These are phyloP conservation scores for Trachymyrmex cornetzi DNA, from an alignment of 1,140 invertebrate species.

Conservation along the genomic window DNA sequence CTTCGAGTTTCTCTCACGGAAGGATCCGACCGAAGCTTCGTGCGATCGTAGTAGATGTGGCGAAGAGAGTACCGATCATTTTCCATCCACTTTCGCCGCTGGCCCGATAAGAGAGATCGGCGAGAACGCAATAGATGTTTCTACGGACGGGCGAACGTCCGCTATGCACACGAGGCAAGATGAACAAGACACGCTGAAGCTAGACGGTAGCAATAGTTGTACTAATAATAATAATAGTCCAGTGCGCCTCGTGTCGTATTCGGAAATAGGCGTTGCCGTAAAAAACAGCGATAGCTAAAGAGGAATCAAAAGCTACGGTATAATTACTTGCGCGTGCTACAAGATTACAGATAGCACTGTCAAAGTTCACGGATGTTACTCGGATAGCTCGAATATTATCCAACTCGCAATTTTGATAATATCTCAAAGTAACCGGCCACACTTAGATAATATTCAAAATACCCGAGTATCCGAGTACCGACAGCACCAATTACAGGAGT, in stretches of 20 bases:
- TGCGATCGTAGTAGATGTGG: constrained; percentile 12
- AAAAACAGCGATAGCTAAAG: constrained; percentile 63
- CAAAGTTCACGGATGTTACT: neutral
- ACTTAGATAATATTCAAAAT: neutral
- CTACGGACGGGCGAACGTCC: constrained; percentile 49
- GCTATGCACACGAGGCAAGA: constrained; percentile 58
- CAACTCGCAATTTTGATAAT: neutral
- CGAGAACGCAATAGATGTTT: neutral
- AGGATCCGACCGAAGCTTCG: constrained; percentile 74
- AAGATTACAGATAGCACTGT: neutral
- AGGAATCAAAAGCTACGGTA: constrained; percentile 66
- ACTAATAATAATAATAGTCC: constrained; percentile 46
- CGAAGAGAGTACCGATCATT: neutral
- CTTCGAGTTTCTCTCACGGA: constrained; percentile 62
- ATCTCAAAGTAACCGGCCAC: neutral
- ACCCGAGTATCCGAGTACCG: neutral
- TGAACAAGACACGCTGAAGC: constrained; percentile 61
- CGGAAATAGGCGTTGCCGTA: constrained; percentile 42
- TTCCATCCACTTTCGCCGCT: neutral
- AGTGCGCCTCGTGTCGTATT: constrained; percentile 6
- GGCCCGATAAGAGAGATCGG: neutral
- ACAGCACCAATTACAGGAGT: constrained; percentile 41
- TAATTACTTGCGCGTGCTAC: constrained; percentile 60
- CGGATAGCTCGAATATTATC: neutral
- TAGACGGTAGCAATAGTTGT: constrained; percentile 44